Conservation (phyloP, 2,113 vertebrate genomes). For the Phodopus roborovskii region DNA sequence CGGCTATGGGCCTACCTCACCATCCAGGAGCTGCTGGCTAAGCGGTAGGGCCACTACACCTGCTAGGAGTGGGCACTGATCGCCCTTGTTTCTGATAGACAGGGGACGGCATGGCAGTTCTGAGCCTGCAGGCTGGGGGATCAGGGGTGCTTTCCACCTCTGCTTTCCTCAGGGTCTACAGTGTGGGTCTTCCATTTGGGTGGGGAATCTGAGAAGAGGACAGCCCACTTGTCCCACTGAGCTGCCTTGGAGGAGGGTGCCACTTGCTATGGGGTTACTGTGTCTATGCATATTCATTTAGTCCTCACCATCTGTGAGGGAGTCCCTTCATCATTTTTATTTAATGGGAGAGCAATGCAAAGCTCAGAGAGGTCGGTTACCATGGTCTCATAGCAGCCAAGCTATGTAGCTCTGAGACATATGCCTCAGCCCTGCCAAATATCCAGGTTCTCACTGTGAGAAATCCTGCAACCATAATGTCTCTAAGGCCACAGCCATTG, state of each 20-base stretch:
- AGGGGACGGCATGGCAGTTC: neutral
- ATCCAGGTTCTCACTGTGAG: neutral
- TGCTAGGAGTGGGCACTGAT: neutral
- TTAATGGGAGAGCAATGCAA: neutral
- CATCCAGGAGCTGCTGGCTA: slow-evolving; percentile 90
- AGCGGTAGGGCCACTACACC: slow-evolving; percentile 79
- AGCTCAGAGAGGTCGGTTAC: neutral
- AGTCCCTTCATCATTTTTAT: neutral
- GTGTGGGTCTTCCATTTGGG: neutral
- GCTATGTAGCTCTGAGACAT: neutral
- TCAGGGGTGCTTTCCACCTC: neutral
- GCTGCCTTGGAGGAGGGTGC: neutral
- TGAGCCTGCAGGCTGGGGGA: neutral
- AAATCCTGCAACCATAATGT: neutral
- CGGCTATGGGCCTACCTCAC: slow-evolving; percentile 92
- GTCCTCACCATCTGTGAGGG: neutral
- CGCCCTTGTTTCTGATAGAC: neutral
- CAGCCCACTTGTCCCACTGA: neutral
- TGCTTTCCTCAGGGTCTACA: slow-evolving; percentile 24
- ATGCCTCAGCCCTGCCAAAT: neutral
- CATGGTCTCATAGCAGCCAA: neutral
- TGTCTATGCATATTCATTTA: neutral
- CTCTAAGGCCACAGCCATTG: neutral
- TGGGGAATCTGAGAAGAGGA: neutral
- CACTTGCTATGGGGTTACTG: neutral